A percentile compares a stretch with the other conserved stretches of the same genome.
phyloP scores from a whole-genome alignment of 2,113 vertebrate species.

The Lepus europaeus region DNA sequence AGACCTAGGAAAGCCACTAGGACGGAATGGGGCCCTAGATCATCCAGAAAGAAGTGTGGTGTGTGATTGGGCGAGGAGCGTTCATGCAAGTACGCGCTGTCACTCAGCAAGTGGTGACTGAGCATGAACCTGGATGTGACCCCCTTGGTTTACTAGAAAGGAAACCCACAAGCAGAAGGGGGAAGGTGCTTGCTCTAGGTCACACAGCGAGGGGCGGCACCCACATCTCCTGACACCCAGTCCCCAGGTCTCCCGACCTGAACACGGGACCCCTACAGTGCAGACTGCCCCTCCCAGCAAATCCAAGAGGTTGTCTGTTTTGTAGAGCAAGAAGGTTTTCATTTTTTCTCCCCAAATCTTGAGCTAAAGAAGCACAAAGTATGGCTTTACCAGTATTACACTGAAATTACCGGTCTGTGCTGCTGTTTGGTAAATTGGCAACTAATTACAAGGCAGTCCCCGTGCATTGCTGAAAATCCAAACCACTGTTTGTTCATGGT shows the following conservation, averaged over 20 bases:
- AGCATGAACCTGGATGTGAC: background rate
- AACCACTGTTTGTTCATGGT: slow-evolving; percentile 39
- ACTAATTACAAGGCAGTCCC: slow-evolving; percentile 70
- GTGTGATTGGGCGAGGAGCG: background rate
- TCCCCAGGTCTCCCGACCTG: background rate
- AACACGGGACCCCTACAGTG: too few species aligned
- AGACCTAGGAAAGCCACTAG: background rate
- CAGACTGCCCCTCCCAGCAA: background rate
- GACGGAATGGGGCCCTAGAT: background rate
- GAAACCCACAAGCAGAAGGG: background rate
- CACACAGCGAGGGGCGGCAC: background rate
- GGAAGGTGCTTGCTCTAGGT: background rate
- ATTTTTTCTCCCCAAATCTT: slow-evolving; percentile 25
- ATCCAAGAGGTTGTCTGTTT: background rate
- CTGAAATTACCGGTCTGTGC: slow-evolving; percentile 61
- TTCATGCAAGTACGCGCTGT: background rate
- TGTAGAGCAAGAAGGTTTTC: background rate
- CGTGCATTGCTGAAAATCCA: slow-evolving; percentile 47
- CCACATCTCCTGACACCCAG: background rate
- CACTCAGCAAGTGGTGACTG: background rate
- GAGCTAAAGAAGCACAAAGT: slow-evolving; percentile 23
- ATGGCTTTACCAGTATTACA: slow-evolving; percentile 48
- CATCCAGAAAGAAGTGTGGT: background rate
- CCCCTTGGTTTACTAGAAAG: background rate
- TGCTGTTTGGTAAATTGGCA: slow-evolving; percentile 34